phyloP scores from a whole-genome alignment of 2,797 vertebrate genomes.

The Myioborus melanocephalus region DNA sequence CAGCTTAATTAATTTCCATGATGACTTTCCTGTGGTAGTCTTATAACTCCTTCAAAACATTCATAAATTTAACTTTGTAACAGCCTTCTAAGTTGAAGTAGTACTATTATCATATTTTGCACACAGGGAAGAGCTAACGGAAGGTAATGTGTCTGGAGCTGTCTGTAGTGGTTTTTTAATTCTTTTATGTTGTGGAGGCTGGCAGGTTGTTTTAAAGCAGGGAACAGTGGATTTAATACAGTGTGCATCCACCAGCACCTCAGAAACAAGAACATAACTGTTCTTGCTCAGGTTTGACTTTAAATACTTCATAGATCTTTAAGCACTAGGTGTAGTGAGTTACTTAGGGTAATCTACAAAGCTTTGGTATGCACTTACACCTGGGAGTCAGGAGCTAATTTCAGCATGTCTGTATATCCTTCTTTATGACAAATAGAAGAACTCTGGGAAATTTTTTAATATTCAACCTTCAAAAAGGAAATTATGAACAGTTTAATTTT shows the following conservation, averaged over 20 bases:
- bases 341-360: background rate
- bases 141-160: background rate
- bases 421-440: background rate
- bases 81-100: background rate
- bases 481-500: background rate
- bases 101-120: background rate
- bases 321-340: background rate
- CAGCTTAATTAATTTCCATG: slow-evolving; percentile 57
- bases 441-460: background rate
- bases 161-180: background rate
- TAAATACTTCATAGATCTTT: background rate
- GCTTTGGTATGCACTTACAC: background rate
- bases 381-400: background rate
- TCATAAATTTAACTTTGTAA: slow-evolving; percentile 33
- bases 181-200: background rate
- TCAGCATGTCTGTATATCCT: background rate
- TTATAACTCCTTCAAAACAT: slow-evolving; percentile 4
- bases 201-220: background rate
- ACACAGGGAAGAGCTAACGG: background rate
- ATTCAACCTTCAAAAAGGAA: background rate
- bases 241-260: background rate
- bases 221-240: background rate
- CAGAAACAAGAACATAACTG: background rate
- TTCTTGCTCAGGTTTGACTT: background rate
- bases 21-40: slow-evolving; percentile 22